Percentiles rank a stretch among this genome's conserved stretches.
Conservation (phyloP, 2,113 vertebrate genomes). For the Tragelaphus buxtoni region DNA sequence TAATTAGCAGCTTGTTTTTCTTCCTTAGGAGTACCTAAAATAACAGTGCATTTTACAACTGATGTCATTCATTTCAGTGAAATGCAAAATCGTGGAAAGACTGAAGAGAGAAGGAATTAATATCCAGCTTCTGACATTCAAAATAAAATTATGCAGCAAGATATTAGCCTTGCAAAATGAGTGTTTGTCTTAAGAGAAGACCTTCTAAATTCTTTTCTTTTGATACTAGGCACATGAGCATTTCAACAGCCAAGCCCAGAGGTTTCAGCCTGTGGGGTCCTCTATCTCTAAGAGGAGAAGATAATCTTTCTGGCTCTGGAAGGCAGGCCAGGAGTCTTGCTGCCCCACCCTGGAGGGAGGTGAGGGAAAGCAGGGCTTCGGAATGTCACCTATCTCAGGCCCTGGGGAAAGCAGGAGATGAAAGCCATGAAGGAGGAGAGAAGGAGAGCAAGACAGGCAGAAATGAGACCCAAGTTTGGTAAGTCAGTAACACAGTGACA, state of each 20-base stretch:
- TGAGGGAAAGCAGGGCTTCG: not conserved
- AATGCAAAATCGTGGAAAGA: not conserved
- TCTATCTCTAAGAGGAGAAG: not conserved
- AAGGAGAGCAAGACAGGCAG: not conserved
- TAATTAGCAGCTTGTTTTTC: slow-evolving; percentile 30
- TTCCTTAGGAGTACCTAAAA: slow-evolving; percentile 5
- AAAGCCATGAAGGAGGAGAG: not conserved
- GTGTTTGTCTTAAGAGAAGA: not conserved
- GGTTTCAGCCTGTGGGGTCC: not conserved
- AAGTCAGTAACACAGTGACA: not conserved
- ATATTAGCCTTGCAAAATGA: not conserved
- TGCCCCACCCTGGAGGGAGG: accelerated
- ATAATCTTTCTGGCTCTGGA: not conserved
- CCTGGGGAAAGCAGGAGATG: not conserved
- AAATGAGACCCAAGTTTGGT: not conserved
- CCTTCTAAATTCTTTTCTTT: not conserved
- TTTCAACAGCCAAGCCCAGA: not conserved
- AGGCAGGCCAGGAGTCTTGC: not conserved
- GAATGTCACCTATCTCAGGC: not conserved
- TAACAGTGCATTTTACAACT: not conserved
- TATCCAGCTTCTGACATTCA: not conserved
- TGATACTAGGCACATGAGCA: not conserved
- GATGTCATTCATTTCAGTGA: not conserved
- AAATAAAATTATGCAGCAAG: not conserved
- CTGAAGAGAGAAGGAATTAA: not conserved